Evolutionary conservation across 2,888 invertebrate genomes (phyloP).

Genomic region (Megalurothrips usitatus): DNA sequence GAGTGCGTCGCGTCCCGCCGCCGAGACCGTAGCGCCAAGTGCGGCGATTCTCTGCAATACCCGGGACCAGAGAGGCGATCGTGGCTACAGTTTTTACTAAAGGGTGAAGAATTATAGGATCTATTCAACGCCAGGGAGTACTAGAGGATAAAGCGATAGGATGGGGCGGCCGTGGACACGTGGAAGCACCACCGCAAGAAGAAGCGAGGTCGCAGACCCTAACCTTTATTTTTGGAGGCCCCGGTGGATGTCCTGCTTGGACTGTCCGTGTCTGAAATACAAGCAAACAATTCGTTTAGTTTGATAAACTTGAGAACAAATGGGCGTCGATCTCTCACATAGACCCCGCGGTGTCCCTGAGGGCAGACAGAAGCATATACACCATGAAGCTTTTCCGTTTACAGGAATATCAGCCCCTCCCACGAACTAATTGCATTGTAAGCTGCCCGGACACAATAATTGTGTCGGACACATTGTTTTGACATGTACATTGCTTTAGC

Average conservation of each 20-base stretch:
- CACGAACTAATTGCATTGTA: not conserved
- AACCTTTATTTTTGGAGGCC: constrained; percentile 26
- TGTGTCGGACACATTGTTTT: not conserved
- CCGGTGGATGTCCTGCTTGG: constrained; percentile 23
- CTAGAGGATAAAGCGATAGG: too few relatives aligned
- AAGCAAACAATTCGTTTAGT: constrained; percentile 15
- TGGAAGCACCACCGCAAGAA: constrained; percentile 3
- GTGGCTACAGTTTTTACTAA: not conserved
- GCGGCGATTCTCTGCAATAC: not conserved
- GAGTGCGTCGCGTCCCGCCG: not conserved
- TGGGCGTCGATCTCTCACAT: not conserved
- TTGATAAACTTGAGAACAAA: not conserved
- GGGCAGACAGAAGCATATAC: not conserved
- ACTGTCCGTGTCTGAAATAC: constrained; percentile 19
- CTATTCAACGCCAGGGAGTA: too few relatives aligned
- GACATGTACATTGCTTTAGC: not conserved
- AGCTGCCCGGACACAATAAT: not conserved
- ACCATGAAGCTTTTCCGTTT: too few relatives aligned
- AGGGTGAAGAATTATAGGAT: too few relatives aligned
- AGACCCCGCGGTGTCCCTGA: not conserved
- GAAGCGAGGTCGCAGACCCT: not conserved
- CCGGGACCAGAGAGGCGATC: not conserved
- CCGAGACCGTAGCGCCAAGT: not conserved
- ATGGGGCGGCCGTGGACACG: too few relatives aligned
- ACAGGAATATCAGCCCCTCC: not conserved